Evolutionary conservation across 1,140 invertebrate species (phyloP).

Genomic region (Heterodera carotae): DNA sequence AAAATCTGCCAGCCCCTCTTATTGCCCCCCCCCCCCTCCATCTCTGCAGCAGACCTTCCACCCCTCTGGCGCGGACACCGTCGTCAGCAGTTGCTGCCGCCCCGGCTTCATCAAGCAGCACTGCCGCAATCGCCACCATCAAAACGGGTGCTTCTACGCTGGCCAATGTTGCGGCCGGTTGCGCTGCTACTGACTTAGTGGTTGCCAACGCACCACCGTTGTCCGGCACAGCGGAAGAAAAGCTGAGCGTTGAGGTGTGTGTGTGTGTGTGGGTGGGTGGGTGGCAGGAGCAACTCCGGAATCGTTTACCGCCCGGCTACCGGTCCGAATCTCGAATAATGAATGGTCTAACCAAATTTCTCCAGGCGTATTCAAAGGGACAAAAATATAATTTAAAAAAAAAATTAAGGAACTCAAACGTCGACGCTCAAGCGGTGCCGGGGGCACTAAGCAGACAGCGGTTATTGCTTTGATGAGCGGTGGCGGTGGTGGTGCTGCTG

Average conservation of each 20-base stretch:
- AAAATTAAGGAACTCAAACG: slow-evolving; percentile 20
- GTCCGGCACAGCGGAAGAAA: slow-evolving; percentile 25
- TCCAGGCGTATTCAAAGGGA: too few relatives aligned
- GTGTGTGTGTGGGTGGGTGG: too few relatives aligned
- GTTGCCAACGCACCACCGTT: slow-evolving; percentile 13
- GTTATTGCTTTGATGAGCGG: neutral
- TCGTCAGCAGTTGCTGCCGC: neutral
- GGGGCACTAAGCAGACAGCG: neutral
- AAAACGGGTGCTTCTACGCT: too few relatives aligned
- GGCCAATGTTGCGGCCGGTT: neutral
- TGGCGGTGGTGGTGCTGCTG: neutral
- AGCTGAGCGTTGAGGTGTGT: slow-evolving; percentile 10
- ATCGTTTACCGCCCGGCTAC: too few relatives aligned
- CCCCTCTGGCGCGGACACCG: too few relatives aligned
- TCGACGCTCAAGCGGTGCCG: slow-evolving; percentile 21
- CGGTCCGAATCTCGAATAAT: too few relatives aligned
- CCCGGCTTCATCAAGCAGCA: slow-evolving; percentile 12
- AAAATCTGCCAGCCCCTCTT: too few relatives aligned
- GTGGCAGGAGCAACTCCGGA: too few relatives aligned
- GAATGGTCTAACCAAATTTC: too few relatives aligned
- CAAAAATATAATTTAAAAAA: neutral
- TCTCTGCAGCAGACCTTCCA: too few relatives aligned
- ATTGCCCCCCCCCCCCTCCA: too few relatives aligned
- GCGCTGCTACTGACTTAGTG: too few relatives aligned
- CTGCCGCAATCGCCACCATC: slow-evolving; percentile 1